Conservation (phyloP, 2,797 vertebrate species). For the Hephaestus fuliginosus region DNA sequence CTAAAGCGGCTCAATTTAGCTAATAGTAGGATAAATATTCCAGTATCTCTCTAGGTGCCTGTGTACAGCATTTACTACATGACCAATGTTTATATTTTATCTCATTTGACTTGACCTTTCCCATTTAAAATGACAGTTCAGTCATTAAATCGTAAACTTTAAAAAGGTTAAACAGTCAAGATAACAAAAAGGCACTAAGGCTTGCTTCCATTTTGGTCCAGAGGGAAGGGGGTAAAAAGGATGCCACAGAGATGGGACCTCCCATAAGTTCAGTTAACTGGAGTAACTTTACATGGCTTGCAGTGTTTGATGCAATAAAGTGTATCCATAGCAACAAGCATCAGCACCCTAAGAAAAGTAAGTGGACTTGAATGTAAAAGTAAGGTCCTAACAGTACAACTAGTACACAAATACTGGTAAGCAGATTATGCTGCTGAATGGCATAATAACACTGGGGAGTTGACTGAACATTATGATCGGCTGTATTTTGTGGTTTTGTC, state of each 20-base stretch:
- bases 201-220: not conserved
- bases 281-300: not conserved
- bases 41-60: not conserved
- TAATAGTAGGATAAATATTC: not conserved
- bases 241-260: not conserved
- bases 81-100: not conserved
- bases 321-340: not conserved
- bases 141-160: not conserved
- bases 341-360: not conserved
- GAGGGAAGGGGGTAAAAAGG: not conserved
- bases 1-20: not conserved
- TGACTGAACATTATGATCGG: not conserved
- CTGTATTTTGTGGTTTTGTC: not conserved
- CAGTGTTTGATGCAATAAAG: not conserved
- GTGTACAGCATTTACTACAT: not conserved
- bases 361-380: not conserved
- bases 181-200: not conserved
- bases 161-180: constrained; percentile 3
- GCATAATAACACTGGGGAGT: not conserved
- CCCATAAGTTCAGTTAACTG: not conserved
- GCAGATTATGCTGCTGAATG: not conserved
- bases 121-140: not conserved
- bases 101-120: not conserved
- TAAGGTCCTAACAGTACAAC: not conserved
- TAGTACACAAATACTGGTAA: not conserved